A percentile compares a stretch with the other conserved stretches of the same genome.
Evolutionary conservation across 2,797 vertebrate genomes (phyloP).

Genomic region (Pseudochirops cupreus): DNA sequence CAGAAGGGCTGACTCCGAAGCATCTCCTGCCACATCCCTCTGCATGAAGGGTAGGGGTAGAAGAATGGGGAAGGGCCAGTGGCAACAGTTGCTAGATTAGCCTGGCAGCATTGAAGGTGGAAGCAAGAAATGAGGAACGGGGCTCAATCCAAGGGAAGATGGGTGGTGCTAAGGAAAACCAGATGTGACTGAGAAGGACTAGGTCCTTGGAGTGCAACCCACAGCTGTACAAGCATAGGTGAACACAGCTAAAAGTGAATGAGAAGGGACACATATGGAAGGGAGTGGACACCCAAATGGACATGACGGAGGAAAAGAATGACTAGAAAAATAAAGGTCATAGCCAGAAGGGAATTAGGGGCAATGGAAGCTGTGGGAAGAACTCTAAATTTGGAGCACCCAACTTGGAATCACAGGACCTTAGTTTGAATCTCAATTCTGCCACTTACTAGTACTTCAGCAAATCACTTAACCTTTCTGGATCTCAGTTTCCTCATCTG

Average conservation of each 20-base stretch:
- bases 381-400: not conserved
- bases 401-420: not conserved
- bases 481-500: not conserved
- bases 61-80: rapidly evolving
- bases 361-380: not conserved
- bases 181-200: not conserved
- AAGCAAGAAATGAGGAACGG: not conserved
- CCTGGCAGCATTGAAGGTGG: not conserved
- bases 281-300: not conserved
- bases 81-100: not conserved
- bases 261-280: not conserved
- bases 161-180: not conserved
- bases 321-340: not conserved
- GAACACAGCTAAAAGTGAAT: not conserved
- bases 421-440: not conserved
- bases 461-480: not conserved
- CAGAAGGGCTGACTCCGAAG: slow-evolving; percentile 94
- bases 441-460: not conserved
- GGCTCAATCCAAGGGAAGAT: not conserved
- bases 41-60: not conserved
- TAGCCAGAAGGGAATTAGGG: not conserved
- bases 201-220: not conserved
- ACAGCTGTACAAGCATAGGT: not conserved
- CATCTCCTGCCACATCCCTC: slow-evolving; percentile 94
- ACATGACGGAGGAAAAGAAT: not conserved